Evolutionary conservation across 2,797 vertebrate genomes (phyloP).

Genomic region (Siniperca obscura): DNA sequence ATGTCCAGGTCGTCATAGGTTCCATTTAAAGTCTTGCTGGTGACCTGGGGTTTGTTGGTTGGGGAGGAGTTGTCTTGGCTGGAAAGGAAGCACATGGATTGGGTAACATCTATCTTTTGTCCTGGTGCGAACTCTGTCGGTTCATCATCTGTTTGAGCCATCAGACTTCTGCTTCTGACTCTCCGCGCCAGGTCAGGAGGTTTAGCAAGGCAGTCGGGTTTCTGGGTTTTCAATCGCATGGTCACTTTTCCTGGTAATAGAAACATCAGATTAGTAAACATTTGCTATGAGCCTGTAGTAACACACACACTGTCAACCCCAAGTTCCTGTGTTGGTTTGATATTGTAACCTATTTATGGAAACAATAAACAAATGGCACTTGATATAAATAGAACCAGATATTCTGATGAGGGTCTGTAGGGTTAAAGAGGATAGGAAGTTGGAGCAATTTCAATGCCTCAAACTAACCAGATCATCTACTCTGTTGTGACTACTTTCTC

Average conservation of each 20-base stretch:
- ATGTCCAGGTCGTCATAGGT: slow-evolving; percentile 87
- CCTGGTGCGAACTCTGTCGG: slow-evolving; percentile 57
- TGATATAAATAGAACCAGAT: neutral
- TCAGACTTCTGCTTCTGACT: slow-evolving; percentile 77
- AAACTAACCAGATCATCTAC: neutral
- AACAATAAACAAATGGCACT: neutral
- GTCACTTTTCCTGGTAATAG: slow-evolving; percentile 51
- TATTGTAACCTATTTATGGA: neutral
- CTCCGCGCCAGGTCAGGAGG: slow-evolving; percentile 46
- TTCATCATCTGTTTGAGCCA: slow-evolving; percentile 62
- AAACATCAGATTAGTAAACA: slow-evolving; percentile 28
- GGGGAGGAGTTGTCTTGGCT: slow-evolving; percentile 53
- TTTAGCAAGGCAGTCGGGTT: slow-evolving; percentile 50
- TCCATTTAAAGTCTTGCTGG: slow-evolving; percentile 77
- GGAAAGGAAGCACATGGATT: slow-evolving; percentile 77
- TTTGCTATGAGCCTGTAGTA: neutral
- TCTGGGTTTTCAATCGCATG: slow-evolving; percentile 40
- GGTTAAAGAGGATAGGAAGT: neutral
- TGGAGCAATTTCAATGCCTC: neutral
- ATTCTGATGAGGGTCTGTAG: neutral
- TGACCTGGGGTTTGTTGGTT: slow-evolving; percentile 40
- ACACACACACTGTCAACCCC: neutral
- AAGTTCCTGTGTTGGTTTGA: slow-evolving; percentile 2
- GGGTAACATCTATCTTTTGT: slow-evolving; percentile 78
- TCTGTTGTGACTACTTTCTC: neutral